phyloP scores from a whole-genome alignment of 2,797 vertebrate genomes.

The Tiaroga cobitis region DNA sequence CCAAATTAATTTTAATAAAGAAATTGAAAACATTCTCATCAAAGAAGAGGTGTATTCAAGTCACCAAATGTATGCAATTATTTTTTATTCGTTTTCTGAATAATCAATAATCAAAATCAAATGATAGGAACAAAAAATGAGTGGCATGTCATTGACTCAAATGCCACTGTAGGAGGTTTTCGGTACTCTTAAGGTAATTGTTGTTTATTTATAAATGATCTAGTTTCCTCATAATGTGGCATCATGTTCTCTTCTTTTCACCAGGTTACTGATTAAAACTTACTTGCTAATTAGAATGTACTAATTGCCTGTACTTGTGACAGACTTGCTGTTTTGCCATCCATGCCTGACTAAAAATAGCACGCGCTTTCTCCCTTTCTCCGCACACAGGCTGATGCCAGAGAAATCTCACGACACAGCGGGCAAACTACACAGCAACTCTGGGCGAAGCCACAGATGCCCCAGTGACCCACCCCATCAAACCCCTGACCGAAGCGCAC shows the following conservation, averaged over 20 bases:
- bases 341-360: slow-evolving; percentile 66
- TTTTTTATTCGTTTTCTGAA: neutral
- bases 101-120: neutral
- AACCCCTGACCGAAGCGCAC: slow-evolving; percentile 6
- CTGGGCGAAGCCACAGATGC: slow-evolving; percentile 3
- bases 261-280: slow-evolving; percentile 67
- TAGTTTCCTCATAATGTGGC: slow-evolving; percentile 24
- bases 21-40: neutral
- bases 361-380: slow-evolving; percentile 63
- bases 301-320: slow-evolving; percentile 73
- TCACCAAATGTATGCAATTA: too few relatives aligned
- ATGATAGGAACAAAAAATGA: neutral
- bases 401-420: slow-evolving; percentile 53
- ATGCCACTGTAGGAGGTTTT: neutral
- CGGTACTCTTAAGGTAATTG: neutral
- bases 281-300: slow-evolving; percentile 75
- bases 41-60: neutral
- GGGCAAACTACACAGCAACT: slow-evolving; percentile 9
- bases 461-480: slow-evolving; percentile 32
- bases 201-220: slow-evolving; percentile 26
- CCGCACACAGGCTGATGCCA: slow-evolving; percentile 31
- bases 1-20: neutral
- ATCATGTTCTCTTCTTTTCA: slow-evolving; percentile 57
- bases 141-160: neutral
- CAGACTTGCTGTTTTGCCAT: slow-evolving; percentile 67